Conservation (phyloP, 92 coral and sea anemone species). For the Paragorgia papillata region DNA sequence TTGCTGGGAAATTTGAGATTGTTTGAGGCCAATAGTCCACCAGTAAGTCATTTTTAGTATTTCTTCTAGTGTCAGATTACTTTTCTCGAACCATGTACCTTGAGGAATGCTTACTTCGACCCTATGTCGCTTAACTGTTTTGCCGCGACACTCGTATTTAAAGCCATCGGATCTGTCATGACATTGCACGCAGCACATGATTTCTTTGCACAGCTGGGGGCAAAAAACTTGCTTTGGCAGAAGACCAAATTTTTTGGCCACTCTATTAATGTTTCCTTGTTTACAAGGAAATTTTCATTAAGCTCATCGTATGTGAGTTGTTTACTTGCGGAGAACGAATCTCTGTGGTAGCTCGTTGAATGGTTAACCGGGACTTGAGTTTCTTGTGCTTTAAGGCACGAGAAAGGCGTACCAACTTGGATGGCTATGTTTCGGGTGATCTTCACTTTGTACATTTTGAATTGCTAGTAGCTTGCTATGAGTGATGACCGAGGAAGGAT, state of each 20-base stretch:
- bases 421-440: too few species aligned
- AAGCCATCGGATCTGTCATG: slow-evolving; percentile 19
- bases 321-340: neutral
- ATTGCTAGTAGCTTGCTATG: too few species aligned
- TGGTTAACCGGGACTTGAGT: too few species aligned
- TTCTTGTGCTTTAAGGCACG: too few species aligned
- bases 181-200: neutral
- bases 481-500: too few species aligned
- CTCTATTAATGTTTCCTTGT: neutral
- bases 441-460: too few species aligned
- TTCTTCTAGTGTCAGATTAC: slow-evolving; percentile 5
- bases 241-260: slow-evolving; percentile 3
- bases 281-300: neutral
- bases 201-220: neutral
- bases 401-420: too few species aligned
- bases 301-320: slow-evolving; percentile 14
- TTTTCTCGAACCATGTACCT: neutral
- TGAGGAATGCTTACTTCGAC: neutral
- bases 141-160: slow-evolving; percentile 16
- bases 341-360: neutral
- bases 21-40: neutral
- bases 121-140: slow-evolving; percentile 9
- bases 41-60: slow-evolving; percentile 5
- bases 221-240: neutral
- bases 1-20: neutral